Evolutionary conservation across 2,797 vertebrate species (phyloP).

Genomic region (Parauchenoglanis ngamensis): DNA sequence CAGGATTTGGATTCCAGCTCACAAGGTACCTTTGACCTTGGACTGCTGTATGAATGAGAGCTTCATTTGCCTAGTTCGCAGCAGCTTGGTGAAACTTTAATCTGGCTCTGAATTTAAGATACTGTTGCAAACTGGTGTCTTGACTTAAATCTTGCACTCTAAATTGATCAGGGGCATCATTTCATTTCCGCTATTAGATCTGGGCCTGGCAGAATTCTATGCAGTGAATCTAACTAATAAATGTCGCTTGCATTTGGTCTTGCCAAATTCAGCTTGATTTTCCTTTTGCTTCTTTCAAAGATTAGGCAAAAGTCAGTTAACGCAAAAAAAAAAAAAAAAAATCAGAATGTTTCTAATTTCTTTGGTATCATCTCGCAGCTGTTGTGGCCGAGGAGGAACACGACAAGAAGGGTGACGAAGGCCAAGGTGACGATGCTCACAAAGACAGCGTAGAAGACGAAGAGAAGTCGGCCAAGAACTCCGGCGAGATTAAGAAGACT

Average conservation of each 20-base stretch:
- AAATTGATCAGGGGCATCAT: not conserved
- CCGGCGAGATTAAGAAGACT: slow-evolving; percentile 87
- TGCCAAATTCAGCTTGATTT: not conserved
- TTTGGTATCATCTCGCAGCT: slow-evolving; percentile 43
- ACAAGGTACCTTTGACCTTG: slow-evolving; percentile 80
- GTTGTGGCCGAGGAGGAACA: slow-evolving; percentile 45
- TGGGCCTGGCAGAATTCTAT: not conserved
- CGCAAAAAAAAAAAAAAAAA: no score
- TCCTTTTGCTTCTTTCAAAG: not conserved
- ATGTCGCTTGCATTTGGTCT: not conserved
- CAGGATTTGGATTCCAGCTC: slow-evolving; percentile 82
- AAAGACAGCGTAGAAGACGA: slow-evolving; percentile 64
- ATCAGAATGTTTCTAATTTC: not conserved
- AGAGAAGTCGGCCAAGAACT: slow-evolving; percentile 72
- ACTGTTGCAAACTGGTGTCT: not conserved
- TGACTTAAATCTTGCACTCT: not conserved
- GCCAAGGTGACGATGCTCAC: slow-evolving; percentile 59
- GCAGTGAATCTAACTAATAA: not conserved
- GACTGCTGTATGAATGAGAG: slow-evolving; percentile 56
- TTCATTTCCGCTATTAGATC: not conserved
- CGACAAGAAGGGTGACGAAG: slow-evolving; percentile 25
- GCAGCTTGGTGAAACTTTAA: slow-evolving; percentile 28
- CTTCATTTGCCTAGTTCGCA: slow-evolving; percentile 16
- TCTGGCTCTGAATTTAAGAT: not conserved
- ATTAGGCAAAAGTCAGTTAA: not conserved